A percentile compares a stretch with the other conserved stretches of the same genome.
These are phyloP conservation scores for Emydocephalus ijimae DNA, from an alignment of 2,113 vertebrate species.

Conservation along the genomic window DNA sequence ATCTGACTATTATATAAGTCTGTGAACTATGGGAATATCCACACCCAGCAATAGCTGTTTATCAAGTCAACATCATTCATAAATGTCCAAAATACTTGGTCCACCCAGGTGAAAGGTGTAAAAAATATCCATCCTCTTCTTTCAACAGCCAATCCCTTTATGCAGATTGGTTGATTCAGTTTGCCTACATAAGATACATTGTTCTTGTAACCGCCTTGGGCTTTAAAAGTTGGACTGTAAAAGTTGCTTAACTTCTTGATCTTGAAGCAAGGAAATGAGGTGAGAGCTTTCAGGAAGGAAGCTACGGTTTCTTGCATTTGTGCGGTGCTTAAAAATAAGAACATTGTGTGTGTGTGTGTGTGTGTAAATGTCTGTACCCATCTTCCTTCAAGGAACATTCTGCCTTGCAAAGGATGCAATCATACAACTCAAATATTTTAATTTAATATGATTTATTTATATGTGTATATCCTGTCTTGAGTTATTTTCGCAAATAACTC, in stretches of 20 bases:
- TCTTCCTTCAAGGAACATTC: background rate
- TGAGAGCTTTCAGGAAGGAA: slow-evolving; percentile 50
- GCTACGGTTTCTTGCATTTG: slow-evolving; percentile 21
- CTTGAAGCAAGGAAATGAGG: slow-evolving; percentile 43
- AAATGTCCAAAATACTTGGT: slow-evolving; percentile 4
- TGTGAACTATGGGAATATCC: background rate
- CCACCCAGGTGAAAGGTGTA: slow-evolving; percentile 18
- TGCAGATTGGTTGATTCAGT: slow-evolving; percentile 14
- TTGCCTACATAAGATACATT: slow-evolving; percentile 28
- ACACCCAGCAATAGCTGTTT: background rate
- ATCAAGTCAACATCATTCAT: background rate
- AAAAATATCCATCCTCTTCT: background rate
- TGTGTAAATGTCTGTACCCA: background rate
- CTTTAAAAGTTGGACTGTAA: background rate
- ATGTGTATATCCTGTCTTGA: background rate
- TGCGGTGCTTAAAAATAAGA: background rate
- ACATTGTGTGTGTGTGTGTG: background rate
- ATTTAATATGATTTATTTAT: background rate
- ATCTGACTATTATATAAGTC: background rate
- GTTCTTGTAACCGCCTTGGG: slow-evolving; percentile 35
- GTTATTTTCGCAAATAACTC: background rate
- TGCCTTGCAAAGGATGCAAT: background rate
- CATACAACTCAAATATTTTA: background rate
- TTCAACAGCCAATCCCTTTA: background rate
- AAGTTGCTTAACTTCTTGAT: slow-evolving; percentile 49